Conservation (phyloP, 92 coral and sea anemone species). For the Zoanthus solanderi region DNA sequence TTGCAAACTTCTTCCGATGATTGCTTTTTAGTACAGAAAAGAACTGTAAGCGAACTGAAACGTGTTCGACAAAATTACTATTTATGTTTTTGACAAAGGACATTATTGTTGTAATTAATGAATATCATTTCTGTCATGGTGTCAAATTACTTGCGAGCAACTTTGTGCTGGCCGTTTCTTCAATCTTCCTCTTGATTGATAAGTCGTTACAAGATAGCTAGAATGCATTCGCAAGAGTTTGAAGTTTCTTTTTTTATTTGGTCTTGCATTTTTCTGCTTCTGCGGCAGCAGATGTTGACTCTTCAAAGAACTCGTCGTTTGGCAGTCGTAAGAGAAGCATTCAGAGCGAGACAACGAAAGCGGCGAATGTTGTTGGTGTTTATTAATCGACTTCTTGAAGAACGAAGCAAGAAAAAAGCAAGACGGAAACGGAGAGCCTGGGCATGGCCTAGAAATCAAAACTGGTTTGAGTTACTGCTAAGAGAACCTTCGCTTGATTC, state of each 20-base stretch:
- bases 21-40: no score
- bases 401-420: background rate
- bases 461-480: slow-evolving; percentile 50
- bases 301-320: slow-evolving; percentile 19
- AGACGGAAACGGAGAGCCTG: slow-evolving; percentile 49
- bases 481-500: slow-evolving; percentile 38
- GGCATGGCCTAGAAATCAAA: slow-evolving; percentile 69
- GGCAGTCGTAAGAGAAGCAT: slow-evolving; percentile 39
- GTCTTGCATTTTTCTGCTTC: background rate
- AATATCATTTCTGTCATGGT: background rate
- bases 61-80: background rate
- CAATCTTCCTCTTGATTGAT: background rate
- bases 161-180: background rate
- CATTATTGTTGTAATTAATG: background rate
- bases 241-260: slow-evolving; percentile 18
- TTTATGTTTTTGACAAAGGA: background rate
- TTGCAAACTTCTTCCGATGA: no score
- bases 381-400: background rate
- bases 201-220: background rate
- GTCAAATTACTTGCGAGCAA: background rate
- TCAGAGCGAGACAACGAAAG: slow-evolving; percentile 45
- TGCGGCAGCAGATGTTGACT: slow-evolving; percentile 15
- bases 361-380: slow-evolving; percentile 44
- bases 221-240: background rate
- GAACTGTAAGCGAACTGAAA: background rate